Evolutionary conservation across 2,113 vertebrate genomes (phyloP).

Genomic region (Cephalopterus ornatus): DNA sequence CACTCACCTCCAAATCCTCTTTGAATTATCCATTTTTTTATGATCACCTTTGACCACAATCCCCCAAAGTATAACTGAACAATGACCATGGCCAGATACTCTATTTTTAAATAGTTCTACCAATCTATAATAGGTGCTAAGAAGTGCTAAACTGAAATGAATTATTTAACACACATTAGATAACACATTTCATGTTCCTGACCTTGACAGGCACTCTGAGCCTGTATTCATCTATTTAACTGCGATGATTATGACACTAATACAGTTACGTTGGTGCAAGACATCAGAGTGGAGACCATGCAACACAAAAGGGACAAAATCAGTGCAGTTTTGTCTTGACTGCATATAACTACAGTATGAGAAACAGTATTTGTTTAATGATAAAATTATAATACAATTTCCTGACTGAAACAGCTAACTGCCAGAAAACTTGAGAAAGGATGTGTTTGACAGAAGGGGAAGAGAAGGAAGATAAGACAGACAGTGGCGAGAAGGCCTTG

Average conservation of each 20-base stretch:
- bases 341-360: not conserved
- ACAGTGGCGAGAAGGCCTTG: not conserved
- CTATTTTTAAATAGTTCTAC: not conserved
- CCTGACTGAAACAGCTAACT: not conserved
- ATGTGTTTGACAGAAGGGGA: not conserved
- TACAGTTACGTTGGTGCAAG: not conserved
- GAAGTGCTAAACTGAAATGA: not conserved
- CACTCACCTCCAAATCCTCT: not conserved
- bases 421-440: not conserved
- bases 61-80: not conserved
- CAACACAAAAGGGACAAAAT: not conserved
- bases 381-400: not conserved
- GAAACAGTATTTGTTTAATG: not conserved
- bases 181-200: not conserved
- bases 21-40: not conserved
- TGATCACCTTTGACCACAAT: not conserved
- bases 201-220: not conserved
- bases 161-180: not conserved
- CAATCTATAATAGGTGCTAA: not conserved
- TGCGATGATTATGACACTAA: not conserved
- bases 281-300: not conserved
- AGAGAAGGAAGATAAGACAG: not conserved
- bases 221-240: not conserved
- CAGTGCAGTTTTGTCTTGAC: not conserved
- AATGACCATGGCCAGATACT: not conserved